Evolutionary conservation across 2,797 vertebrate species (phyloP).

Genomic region (Macroramphosus scolopax): DNA sequence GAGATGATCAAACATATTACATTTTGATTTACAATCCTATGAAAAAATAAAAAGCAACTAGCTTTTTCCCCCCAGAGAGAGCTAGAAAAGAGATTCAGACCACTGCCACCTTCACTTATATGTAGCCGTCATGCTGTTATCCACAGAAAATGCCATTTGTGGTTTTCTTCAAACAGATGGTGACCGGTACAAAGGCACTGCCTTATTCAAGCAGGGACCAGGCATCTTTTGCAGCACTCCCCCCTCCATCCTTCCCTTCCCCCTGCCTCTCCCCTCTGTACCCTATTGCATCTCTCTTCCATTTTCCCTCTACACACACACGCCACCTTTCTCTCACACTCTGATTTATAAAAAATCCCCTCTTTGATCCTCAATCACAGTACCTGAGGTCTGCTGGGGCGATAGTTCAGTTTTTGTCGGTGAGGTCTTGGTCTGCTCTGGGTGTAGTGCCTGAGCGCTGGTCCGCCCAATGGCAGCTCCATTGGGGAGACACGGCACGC

Average conservation of each 20-base stretch:
- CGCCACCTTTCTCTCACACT: constrained; percentile 48
- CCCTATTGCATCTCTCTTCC: constrained; percentile 66
- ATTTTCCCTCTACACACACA: constrained; percentile 56
- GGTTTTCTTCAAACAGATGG: constrained; percentile 57
- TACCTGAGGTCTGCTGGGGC: constrained; percentile 77
- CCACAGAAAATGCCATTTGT: constrained; percentile 38
- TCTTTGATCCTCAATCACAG: constrained; percentile 36
- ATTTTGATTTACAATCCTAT: constrained; percentile 23
- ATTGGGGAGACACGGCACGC: constrained; percentile 80
- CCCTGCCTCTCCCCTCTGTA: constrained; percentile 74
- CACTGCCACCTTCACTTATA: constrained; percentile 21
- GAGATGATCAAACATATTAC: constrained; percentile 35
- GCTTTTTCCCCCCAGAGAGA: constrained; percentile 26
- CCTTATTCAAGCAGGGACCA: constrained; percentile 63
- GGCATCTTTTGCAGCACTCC: constrained; percentile 65
- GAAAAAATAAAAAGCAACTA: constrained; percentile 19
- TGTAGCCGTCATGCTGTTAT: constrained; percentile 21
- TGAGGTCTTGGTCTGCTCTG: constrained; percentile 79
- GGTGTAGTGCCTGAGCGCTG: constrained; percentile 79
- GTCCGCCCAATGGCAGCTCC: constrained; percentile 80
- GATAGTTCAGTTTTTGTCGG: constrained; percentile 76
- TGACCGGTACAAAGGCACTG: constrained; percentile 63
- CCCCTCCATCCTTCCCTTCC: constrained; percentile 71
- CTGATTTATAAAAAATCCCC: constrained; percentile 47
- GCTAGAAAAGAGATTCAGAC: constrained; percentile 34